Base-by-base conservation (phyloP, 64 coral and sea anemone species). In the Acropora yongei region DNA sequence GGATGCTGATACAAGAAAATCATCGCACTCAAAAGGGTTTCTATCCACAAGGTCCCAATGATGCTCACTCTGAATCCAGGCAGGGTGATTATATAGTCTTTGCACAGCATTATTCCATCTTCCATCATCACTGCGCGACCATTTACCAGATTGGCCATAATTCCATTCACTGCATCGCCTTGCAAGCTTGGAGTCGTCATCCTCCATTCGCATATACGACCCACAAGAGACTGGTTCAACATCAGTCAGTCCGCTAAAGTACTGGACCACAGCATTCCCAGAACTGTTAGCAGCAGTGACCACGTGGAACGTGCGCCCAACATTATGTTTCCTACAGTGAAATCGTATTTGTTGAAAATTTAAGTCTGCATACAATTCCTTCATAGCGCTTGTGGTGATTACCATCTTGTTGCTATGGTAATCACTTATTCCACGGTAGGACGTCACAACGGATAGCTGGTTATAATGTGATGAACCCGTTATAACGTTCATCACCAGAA, bases 321-420 rank as follows among this genome's bases (percentile, higher is more conserved):
- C n/a, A n/a, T 44, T 57, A 3, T 74, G 3, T 57, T 90, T 71
- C 9, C 77, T 57, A 68, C 88, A 90, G 43, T 90, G 66, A 44
- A n/a, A n/a, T n/a, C n/a, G n/a, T n/a, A n/a, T n/a, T n/a, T n/a
- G n/a, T n/a, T n/a, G n/a, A n/a, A n/a, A n/a, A n/a, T n/a, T n/a
- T n/a, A n/a, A n/a, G n/a, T n/a, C n/a, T n/a, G n/a, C n/a, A n/a
- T n/a, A n/a, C n/a, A n/a, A n/a, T n/a, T n/a, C n/a, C n/a, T n/a
- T n/a, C n/a, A n/a, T n/a, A n/a, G n/a, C n/a, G n/a, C n/a, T n/a
- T n/a, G n/a, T n/a, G n/a, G n/a, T n/a, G n/a, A n/a, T n/a, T n/a
- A n/a, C n/a, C n/a, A n/a, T n/a, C n/a, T n/a, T n/a, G n/a, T n/a
- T n/a, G n/a, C n/a, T n/a, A n/a, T n/a, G n/a, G n/a, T n/a, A n/a